Base-by-base conservation (phyloP, 1,140 invertebrate genomes). In the Drosophila ananassae region DNA sequence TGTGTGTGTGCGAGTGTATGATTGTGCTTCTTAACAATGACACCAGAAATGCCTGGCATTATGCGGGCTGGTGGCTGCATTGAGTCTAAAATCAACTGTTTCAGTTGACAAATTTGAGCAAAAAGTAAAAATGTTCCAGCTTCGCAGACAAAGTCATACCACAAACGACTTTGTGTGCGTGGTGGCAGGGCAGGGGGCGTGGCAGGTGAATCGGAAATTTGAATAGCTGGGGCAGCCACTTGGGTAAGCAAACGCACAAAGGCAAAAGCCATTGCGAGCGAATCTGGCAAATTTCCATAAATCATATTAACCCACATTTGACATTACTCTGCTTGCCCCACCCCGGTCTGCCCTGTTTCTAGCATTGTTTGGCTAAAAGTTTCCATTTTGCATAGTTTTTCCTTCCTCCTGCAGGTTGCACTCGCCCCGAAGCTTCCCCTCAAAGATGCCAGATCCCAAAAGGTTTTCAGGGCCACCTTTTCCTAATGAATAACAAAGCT, bases 251-350 rank as follows among this genome's bases (percentile, higher is more conserved):
- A 74, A 60, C 77, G 72, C 74, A 78, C 58, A 77, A 66, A 64
- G 64, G 55, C 52, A 39, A 44, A 41, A 44, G 41, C 41, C 34
- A 82, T 82, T 63, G 75, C 64, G 64, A 83, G 75, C 64, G 64
- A 83, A 62, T 34, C 75, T 82, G 74, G 81, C 79, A 79, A 82
- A 83, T 82, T 83, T 83, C 67, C 55, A 79, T 74, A 82, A 83
- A 79, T 82, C 79, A 79, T 82, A 83, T 82, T 74, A 82, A 82
- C 75, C 77, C 77, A 80, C 72, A 79, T 80, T 82, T 73, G 77
- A 62, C 69, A 74, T 79, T 79, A 55, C 50, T n/a, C 10, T 12
- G 30, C 34, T 30, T n/a, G 8, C 44, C 2, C 4, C 12, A 22
- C 12, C 2, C n/a, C 9, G 0, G 3, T 10, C 9, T 10, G 1